These are phyloP conservation scores for Pungitius pungitius DNA, from an alignment of 2,113 vertebrate species.

Conservation along the genomic window DNA sequence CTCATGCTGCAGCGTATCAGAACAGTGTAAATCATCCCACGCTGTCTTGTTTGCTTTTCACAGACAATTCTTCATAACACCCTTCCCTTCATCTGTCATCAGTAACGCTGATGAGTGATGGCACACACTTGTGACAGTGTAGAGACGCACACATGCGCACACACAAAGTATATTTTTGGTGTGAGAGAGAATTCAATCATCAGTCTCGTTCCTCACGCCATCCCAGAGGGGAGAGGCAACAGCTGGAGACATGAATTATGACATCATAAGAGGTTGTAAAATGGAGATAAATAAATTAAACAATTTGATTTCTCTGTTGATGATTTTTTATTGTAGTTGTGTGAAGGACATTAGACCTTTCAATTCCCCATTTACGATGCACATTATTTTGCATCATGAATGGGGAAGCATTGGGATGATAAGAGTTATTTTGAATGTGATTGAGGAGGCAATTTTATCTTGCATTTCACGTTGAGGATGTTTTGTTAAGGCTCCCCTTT, in stretches of 20 bases:
- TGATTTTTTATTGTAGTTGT: slow-evolving; percentile 64
- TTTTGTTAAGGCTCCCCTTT: slow-evolving; percentile 15
- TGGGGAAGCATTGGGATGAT: slow-evolving; percentile 40
- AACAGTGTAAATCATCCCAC: slow-evolving; percentile 68
- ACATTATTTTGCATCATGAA: slow-evolving; percentile 35
- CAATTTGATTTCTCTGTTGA: slow-evolving; percentile 64
- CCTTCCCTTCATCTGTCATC: slow-evolving; percentile 70
- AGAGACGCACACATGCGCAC: too few species aligned
- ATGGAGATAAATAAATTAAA: slow-evolving; percentile 74
- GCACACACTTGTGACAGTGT: slow-evolving; percentile 8
- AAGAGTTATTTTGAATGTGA: slow-evolving; percentile 60
- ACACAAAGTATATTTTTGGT: background rate
- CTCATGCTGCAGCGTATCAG: slow-evolving; percentile 58
- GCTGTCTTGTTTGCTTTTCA: slow-evolving; percentile 62
- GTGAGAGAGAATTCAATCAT: slow-evolving; percentile 51
- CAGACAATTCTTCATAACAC: slow-evolving; percentile 60
- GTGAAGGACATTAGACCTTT: slow-evolving; percentile 64
- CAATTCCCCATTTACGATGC: slow-evolving; percentile 56
- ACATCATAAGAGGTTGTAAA: slow-evolving; percentile 75
- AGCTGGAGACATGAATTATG: slow-evolving; percentile 75
- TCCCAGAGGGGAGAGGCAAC: slow-evolving; percentile 65
- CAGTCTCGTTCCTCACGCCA: slow-evolving; percentile 21
- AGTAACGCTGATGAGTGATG: slow-evolving; percentile 28
- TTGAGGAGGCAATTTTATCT: slow-evolving; percentile 71
- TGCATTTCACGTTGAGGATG: slow-evolving; percentile 57